phyloP scores from a whole-genome alignment of 35 echinoderm and acorn worm species.

The Patiria miniata region DNA sequence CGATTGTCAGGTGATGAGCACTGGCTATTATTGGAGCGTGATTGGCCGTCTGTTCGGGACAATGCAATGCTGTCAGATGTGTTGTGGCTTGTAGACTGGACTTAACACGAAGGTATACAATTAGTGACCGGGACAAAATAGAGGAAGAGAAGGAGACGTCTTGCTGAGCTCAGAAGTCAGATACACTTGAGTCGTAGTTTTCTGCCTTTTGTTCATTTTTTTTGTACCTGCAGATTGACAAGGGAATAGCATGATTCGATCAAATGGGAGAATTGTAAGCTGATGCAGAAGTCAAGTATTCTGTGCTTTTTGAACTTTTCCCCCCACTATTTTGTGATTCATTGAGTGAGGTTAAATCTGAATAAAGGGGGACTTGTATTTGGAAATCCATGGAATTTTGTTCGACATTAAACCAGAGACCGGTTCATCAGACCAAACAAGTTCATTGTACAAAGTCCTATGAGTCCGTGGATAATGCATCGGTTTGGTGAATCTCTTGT shows the following conservation, averaged over 20 bases:
- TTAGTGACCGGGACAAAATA: not conserved
- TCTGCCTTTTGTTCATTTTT: not conserved
- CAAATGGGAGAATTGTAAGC: no score
- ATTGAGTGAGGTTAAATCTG: no score
- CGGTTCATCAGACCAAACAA: no score
- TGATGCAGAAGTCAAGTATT: no score
- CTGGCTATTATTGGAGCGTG: conserved; percentile 20
- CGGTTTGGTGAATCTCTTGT: no score
- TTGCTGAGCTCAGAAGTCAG: not conserved
- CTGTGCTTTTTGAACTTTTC: no score
- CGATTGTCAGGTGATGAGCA: conserved; percentile 13
- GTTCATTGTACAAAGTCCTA: no score
- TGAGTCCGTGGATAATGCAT: no score
- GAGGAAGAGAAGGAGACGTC: not conserved
- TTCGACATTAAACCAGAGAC: no score
- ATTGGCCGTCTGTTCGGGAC: not conserved
- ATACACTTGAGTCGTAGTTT: not conserved
- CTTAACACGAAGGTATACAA: not conserved
- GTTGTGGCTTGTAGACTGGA: not conserved
- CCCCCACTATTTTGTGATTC: no score
- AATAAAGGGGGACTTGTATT: no score
- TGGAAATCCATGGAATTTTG: no score
- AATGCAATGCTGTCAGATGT: not conserved
- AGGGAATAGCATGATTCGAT: not conserved
- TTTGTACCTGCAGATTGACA: not conserved